These are phyloP conservation scores for Trichopoda pennipes DNA, from an alignment of 2,888 invertebrate species.

Conservation along the genomic window DNA sequence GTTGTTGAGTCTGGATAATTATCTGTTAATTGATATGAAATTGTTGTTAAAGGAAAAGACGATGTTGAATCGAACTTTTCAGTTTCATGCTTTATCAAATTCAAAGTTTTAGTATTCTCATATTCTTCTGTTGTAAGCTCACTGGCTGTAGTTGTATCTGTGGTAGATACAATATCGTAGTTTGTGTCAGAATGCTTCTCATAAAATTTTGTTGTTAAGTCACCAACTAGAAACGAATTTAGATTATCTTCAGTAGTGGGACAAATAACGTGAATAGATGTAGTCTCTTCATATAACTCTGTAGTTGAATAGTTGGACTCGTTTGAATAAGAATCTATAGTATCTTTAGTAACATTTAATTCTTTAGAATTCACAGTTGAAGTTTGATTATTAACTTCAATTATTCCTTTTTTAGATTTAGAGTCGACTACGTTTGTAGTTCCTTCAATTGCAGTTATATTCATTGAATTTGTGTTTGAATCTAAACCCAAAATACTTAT, in stretches of 20 bases:
- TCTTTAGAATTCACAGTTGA: neutral
- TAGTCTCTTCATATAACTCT: neutral
- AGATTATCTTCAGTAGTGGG: too few relatives aligned
- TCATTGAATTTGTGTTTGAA: neutral
- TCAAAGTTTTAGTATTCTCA: neutral
- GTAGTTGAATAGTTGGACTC: neutral
- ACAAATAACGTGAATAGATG: neutral
- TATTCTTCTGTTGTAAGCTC: too few relatives aligned
- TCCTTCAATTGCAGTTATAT: neutral
- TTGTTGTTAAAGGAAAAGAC: neutral
- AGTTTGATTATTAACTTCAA: slow-evolving; percentile 5
- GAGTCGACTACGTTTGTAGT: neutral
- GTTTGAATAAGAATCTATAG: neutral
- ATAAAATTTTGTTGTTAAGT: too few relatives aligned
- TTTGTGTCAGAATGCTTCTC: too few relatives aligned
- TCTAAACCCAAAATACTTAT: neutral
- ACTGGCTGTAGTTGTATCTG: too few relatives aligned
- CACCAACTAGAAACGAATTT: too few relatives aligned
- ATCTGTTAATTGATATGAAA: neutral
- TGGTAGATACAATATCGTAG: too few relatives aligned
- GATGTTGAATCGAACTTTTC: neutral
- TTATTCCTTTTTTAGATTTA: neutral
- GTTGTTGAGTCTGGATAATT: neutral
- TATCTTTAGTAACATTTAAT: neutral
- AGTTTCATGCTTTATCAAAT: neutral